Base-by-base conservation (phyloP, 2,888 invertebrate genomes). In the Leistus spinibarbis region DNA sequence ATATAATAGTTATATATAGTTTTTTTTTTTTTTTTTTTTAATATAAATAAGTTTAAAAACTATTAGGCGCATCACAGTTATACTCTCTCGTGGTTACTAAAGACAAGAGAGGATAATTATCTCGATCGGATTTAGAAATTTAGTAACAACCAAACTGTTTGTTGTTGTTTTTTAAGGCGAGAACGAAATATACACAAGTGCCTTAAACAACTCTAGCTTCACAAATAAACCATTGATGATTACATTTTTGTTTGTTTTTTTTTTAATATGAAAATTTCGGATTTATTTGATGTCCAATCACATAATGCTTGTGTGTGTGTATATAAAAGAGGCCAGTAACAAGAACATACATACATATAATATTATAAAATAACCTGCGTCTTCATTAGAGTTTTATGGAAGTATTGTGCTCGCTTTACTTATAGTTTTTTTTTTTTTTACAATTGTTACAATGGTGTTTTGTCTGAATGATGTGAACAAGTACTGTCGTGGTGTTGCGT, bases 401-500 rank as follows among this genome's bases (percentile, higher is more conserved):
- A 40, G 40, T 10, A 40, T 40, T 40, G 40, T 40, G 40, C 13
- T 40, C 40, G 40, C 40, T 40, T 40, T 13, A 13, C 40, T 40
- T 40, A 40, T 13, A 7, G 40, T 40, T 40, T 40, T n/a, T n/a
- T n/a, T n/a, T n/a, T n/a, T n/a, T n/a, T n/a, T n/a, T n/a, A n/a
- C n/a, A n/a, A 40, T 40, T 40, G 60, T 60, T 77, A 77, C 64
- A 77, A 75, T 20, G 77, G 75, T 60, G 77, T 74, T 24, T 67
- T 67, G 63, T 77, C 76, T 13, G 75, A 75, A 65, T 70, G 65
- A 54, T 76, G 77, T 54, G 76, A 76, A 65, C 74, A 75, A 19
- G 73, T 74, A 62, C 64, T 71, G 64, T 77, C 77, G 64, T 77
- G 77, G 57, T 76, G 76, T 54, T 77, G 76, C 19, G 90, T 91